Percentiles rank a stretch among this genome's conserved stretches.
Conservation (phyloP, 2,797 vertebrate genomes). For the Coracias cyanogaster region DNA sequence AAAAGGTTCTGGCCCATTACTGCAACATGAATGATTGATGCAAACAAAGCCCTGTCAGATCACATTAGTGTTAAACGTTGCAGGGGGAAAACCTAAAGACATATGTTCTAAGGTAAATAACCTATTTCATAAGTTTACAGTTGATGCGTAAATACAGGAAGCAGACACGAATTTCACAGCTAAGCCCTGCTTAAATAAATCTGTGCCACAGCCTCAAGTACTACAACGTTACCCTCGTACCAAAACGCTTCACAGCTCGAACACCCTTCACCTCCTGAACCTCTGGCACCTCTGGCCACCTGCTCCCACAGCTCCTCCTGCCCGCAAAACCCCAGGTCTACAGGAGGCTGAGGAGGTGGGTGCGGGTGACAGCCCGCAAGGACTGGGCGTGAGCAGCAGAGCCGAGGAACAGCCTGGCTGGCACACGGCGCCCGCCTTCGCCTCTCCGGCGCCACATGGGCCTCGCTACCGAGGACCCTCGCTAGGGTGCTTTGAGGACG, state of each 20-base stretch:
- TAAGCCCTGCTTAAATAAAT: neutral
- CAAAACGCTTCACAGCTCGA: neutral
- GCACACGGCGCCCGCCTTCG: neutral
- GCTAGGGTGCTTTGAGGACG: neutral
- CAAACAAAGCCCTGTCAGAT: neutral
- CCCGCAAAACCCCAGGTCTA: neutral
- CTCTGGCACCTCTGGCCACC: neutral
- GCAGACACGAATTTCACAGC: neutral
- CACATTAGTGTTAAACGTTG: neutral
- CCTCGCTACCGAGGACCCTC: neutral
- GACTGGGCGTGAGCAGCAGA: neutral
- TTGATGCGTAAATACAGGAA: neutral
- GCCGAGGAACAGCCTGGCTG: neutral
- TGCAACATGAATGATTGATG: neutral
- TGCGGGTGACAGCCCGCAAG: no score
- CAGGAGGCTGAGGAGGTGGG: neutral
- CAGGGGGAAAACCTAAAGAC: neutral
- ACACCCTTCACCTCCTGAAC: neutral
- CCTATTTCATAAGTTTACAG: neutral
- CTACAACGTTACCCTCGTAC: accelerated
- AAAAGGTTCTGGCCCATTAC: neutral
- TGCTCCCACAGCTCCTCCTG: neutral
- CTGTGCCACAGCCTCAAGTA: neutral
- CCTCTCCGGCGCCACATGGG: accelerated
- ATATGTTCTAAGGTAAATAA: neutral